Conservation (phyloP, 2,888 invertebrate genomes). For the Sarcophaga carnaria region DNA sequence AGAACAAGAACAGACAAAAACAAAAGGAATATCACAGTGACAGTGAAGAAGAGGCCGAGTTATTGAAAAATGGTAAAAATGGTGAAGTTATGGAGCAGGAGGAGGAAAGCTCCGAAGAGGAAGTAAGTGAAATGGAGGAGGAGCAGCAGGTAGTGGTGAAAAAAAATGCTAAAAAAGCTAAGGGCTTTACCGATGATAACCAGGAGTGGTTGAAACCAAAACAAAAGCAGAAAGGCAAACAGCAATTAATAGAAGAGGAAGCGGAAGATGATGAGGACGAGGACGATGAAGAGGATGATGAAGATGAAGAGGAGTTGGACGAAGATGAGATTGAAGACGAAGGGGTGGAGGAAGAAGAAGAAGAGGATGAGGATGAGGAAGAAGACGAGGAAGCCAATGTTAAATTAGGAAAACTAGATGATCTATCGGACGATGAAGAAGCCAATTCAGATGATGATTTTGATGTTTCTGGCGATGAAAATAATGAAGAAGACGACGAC, state of each 20-base stretch:
- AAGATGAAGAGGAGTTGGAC: slow-evolving; percentile 75
- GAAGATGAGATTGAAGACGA: slow-evolving; percentile 67
- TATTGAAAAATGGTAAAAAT: slow-evolving; percentile 65
- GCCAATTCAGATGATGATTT: slow-evolving; percentile 82
- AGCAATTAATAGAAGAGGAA: slow-evolving; percentile 75
- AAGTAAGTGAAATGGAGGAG: slow-evolving; percentile 70
- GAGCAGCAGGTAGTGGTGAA: slow-evolving; percentile 65
- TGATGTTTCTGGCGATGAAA: slow-evolving; percentile 78
- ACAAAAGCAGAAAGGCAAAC: slow-evolving; percentile 71
- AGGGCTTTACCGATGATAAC: slow-evolving; percentile 88
- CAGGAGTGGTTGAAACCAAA: slow-evolving; percentile 87
- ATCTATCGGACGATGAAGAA: slow-evolving; percentile 75
- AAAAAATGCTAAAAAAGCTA: slow-evolving; percentile 58
- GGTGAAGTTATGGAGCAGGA: background rate
- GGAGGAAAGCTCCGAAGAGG: slow-evolving; percentile 61
- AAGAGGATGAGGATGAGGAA: slow-evolving; percentile 74
- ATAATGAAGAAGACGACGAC: slow-evolving; percentile 79
- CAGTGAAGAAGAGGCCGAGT: slow-evolving; percentile 75
- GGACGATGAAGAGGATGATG: slow-evolving; percentile 74
- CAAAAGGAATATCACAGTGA: slow-evolving; percentile 78
- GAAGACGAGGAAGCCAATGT: slow-evolving; percentile 73
- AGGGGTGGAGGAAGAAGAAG: slow-evolving; percentile 73
- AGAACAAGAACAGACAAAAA: slow-evolving; percentile 63
- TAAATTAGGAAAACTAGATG: slow-evolving; percentile 77
- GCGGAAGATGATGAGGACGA: slow-evolving; percentile 68